Evolutionary conservation across 2,888 invertebrate genomes (phyloP), one percentile per base, ranked within the genome.

Genomic region (Caenorhabditis drosophilae): DNA sequence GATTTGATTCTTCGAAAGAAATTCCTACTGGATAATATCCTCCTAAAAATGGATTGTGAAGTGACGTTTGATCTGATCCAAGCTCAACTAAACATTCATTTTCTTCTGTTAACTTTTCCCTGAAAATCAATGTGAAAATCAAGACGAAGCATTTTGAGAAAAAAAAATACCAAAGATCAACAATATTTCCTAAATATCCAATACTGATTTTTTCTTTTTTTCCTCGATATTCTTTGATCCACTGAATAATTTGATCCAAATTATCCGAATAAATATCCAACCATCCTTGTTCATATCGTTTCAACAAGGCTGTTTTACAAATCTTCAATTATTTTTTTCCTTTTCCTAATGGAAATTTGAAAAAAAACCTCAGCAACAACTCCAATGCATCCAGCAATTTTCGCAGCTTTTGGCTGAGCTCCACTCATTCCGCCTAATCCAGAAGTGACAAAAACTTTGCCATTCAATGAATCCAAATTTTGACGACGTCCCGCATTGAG

Each of bases 301-400:
- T 89, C 50, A 84, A 70, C 34, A 89, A 62, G 1, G 87, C 88
- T 38, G 85, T 85, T 51, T 82, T 79, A 72, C 85, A 85, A 2
- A 87, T 88, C 85, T n/a, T n/a, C n/a, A n/a, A n/a, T n/a, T n/a
- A n/a, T n/a, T n/a, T n/a, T n/a, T n/a, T n/a, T n/a, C n/a, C n/a
- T n/a, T n/a, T n/a, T n/a, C n/a, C n/a, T n/a, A n/a, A n/a, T n/a
- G n/a, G n/a, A n/a, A n/a, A n/a, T n/a, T n/a, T n/a, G n/a, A n/a
- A n/a, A n/a, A n/a, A n/a, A n/a, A n/a, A n/a, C n/a, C n/a, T 89
- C 89, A 12, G 88, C 88, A 48, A 89, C 85, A 6, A 89, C 87
- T 27, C 88, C 88, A 22, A 89, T 83, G 79, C 88, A 89, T 0
- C 88, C 88, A 60, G 86, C 85, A 56, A 89, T 88, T 35, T 87